Evolutionary conservation across 1,140 invertebrate genomes (phyloP).

Genomic region (Drosophila trapezifrons): DNA sequence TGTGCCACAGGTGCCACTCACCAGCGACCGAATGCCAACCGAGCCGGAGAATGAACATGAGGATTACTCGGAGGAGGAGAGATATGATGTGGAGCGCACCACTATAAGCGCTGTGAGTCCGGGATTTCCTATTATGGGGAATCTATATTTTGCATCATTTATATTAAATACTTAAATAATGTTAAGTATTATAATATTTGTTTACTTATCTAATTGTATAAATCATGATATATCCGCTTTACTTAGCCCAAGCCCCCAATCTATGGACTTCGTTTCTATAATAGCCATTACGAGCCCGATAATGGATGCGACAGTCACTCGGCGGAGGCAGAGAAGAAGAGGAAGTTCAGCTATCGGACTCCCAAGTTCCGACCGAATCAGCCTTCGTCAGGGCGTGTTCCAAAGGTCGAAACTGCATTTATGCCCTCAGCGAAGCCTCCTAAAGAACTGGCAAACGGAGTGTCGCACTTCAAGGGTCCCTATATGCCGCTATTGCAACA

Average conservation of each 20-base stretch:
- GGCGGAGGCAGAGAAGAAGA: conserved; percentile 16
- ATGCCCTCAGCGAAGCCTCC: conserved; percentile 7
- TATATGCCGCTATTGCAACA: conserved; percentile 47
- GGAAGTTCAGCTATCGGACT: conserved; percentile 12
- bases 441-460: conserved; percentile 20
- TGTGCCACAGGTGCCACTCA: conserved; percentile 29
- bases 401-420: conserved; percentile 4
- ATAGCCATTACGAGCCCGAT: conserved; percentile 12
- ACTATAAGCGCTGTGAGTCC: conserved; percentile 18
- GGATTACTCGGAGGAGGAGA: conserved; percentile 12
- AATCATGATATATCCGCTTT: neutral
- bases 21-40: conserved; percentile 3
- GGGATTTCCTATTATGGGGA: neutral
- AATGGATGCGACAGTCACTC: conserved; percentile 16
- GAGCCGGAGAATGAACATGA: conserved; percentile 18
- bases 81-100: conserved; percentile 11
- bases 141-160: neutral
- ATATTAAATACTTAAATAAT: neutral
- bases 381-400: neutral
- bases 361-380: conserved; percentile 28
- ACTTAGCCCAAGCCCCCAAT: conserved; percentile 15
- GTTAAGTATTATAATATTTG: too few species aligned
- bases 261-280: conserved; percentile 24
- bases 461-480: conserved; percentile 43
- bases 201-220: neutral